A percentile compares a stretch with the other conserved stretches of the same genome.
Evolutionary conservation across 2,888 invertebrate species (phyloP).

Genomic region (Cheilosia soror): DNA sequence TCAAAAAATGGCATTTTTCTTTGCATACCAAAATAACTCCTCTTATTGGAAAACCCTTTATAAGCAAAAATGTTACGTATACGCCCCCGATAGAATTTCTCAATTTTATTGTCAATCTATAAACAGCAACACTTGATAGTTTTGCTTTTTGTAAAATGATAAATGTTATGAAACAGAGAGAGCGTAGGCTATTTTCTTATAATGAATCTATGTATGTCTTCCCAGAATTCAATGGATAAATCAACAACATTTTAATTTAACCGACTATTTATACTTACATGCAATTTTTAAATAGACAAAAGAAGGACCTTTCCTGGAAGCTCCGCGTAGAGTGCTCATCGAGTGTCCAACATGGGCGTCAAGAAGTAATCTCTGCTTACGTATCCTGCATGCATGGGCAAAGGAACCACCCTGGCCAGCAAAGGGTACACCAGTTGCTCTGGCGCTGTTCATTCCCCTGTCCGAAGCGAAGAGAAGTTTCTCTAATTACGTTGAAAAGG

Average conservation of each 20-base stretch:
- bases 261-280: background rate
- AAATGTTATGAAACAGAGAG: too few relatives aligned
- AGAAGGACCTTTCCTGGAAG: conserved; percentile 84
- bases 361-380: conserved; percentile 84
- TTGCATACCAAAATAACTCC: too few relatives aligned
- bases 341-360: conserved; percentile 85
- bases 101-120: too few relatives aligned
- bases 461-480: conserved; percentile 84
- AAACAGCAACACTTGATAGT: too few relatives aligned
- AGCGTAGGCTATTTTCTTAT: too few relatives aligned
- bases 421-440: conserved; percentile 83
- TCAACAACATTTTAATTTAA: background rate
- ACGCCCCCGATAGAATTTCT: too few relatives aligned
- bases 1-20: too few relatives aligned
- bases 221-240: background rate
- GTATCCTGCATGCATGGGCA: conserved; percentile 85
- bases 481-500: conserved; percentile 79
- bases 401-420: conserved; percentile 82
- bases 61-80: too few relatives aligned
- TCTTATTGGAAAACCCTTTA: too few relatives aligned
- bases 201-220: too few relatives aligned
- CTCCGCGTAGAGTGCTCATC: conserved; percentile 84
- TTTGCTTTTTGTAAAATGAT: too few relatives aligned
- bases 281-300: conserved; percentile 79
- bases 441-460: conserved; percentile 85